Evolutionary conservation across 2,113 vertebrate species (phyloP), one percentile per base, ranked within the genome.

Genomic region (Lepus americanus): DNA sequence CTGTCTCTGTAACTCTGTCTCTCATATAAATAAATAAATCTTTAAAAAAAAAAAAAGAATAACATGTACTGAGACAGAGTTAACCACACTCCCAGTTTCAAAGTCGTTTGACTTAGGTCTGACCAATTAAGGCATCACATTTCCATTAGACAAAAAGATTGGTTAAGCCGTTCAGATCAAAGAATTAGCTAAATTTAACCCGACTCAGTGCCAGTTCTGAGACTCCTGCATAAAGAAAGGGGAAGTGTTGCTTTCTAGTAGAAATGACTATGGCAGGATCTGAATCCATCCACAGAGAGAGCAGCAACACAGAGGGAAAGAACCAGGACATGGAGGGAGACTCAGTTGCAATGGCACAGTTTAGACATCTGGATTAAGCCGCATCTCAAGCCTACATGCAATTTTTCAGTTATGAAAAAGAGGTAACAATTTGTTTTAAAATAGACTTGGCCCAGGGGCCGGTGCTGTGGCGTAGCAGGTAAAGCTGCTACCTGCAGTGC

Each of bases 321-420:
- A 33, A 10, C 22, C 16, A 25, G 78, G 36, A n/a, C 5, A 5
- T 5, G 16, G 19, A 29, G 25, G 29, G 55, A 14, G 23, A n/a
- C 0, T 16, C 5, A 1, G 4, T 31, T 10, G 1, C 3, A 7
- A 9, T 2, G 16, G 2, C 33, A 23, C 27, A 29, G 36, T 19
- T 73, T 27, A 19, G 13, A 25, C 3, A 64, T 20, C 63, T 69
- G n/a, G 27, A 86, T 73, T 70, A 27, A 73, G 59, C 31, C 33
- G 19, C 0, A 5, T 23, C 39, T 89, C 25, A 67, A 93, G 29
- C 29, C 72, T 10, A 89, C 0, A 13, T 7, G 23, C 20, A 39
- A 74, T 36, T 17, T 29, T 92, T 92, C 20, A 31, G 39, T n/a
- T 67, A 33, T 27, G 23, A 44, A 44, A 44, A 53, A 79, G 17